These are phyloP conservation scores for Cephalopterus ornatus DNA, from an alignment of 2,113 vertebrate genomes.

Conservation along the genomic window DNA sequence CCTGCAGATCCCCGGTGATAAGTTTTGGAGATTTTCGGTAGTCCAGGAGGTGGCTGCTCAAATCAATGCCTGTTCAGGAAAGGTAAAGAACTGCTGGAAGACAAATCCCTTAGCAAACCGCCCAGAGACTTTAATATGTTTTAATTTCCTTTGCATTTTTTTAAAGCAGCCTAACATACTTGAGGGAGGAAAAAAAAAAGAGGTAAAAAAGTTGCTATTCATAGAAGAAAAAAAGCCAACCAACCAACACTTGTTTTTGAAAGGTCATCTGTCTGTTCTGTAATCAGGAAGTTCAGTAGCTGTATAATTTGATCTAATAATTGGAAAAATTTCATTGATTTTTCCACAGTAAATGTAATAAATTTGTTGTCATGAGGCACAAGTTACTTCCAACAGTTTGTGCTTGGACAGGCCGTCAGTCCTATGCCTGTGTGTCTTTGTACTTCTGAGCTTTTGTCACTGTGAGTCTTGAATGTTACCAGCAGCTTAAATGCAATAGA, in stretches of 20 bases:
- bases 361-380: not conserved
- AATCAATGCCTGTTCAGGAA: not conserved
- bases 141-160: not conserved
- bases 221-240: not conserved
- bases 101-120: not conserved
- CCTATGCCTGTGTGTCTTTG: not conserved
- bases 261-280: not conserved
- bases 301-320: not conserved
- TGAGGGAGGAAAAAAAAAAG: rapidly evolving
- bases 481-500: not conserved
- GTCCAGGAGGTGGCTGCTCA: not conserved
- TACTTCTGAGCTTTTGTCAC: not conserved
- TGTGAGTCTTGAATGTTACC: not conserved
- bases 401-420: not conserved
- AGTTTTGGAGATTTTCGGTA: not conserved
- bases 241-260: not conserved
- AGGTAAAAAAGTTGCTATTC: not conserved
- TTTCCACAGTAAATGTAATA: not conserved
- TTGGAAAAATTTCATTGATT: not conserved
- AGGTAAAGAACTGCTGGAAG: not conserved
- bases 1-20: no score
- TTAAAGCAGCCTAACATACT: not conserved
- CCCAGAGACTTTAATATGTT: not conserved
- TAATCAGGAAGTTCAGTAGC: not conserved
- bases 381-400: not conserved